A percentile compares a stretch with the other conserved stretches of the same genome.
Evolutionary conservation across 2,888 invertebrate genomes (phyloP).

Genomic region (Octonoba sinensis): DNA sequence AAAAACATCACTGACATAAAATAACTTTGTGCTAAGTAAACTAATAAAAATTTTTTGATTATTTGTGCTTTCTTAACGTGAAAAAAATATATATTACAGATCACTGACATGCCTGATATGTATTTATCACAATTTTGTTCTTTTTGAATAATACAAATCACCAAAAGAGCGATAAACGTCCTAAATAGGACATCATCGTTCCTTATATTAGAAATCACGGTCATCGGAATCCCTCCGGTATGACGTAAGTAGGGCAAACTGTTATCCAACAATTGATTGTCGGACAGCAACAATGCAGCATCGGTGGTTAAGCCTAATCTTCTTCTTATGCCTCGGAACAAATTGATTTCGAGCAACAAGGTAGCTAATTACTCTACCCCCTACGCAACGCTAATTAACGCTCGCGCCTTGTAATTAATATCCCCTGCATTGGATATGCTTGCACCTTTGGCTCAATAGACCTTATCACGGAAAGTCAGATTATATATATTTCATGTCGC

Average conservation of each 20-base stretch:
- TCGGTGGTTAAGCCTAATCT: constrained; percentile 43
- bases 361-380: constrained; percentile 50
- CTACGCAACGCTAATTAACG: constrained; percentile 48
- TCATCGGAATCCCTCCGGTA: constrained; percentile 30
- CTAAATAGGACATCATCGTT: background rate
- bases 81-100: too few relatives aligned
- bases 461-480: constrained; percentile 39
- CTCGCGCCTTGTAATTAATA: constrained; percentile 44
- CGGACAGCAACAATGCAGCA: constrained; percentile 48
- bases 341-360: constrained; percentile 61
- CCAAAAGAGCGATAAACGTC: constrained; percentile 7
- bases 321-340: constrained; percentile 52
- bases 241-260: constrained; percentile 56
- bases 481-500: constrained; percentile 32
- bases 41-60: too few relatives aligned
- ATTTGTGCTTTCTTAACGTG: too few relatives aligned
- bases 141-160: background rate
- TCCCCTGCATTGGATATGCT: constrained; percentile 38
- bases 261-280: constrained; percentile 62
- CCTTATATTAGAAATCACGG: constrained; percentile 21
- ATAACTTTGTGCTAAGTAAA: too few relatives aligned
- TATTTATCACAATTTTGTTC: too few relatives aligned
- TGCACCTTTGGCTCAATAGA: constrained; percentile 27
- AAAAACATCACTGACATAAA: too few relatives aligned
- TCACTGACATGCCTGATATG: too few relatives aligned